Percentiles rank a stretch among this genome's conserved stretches.
Conservation (phyloP, 2,888 invertebrate genomes). For the Macaria notata region DNA sequence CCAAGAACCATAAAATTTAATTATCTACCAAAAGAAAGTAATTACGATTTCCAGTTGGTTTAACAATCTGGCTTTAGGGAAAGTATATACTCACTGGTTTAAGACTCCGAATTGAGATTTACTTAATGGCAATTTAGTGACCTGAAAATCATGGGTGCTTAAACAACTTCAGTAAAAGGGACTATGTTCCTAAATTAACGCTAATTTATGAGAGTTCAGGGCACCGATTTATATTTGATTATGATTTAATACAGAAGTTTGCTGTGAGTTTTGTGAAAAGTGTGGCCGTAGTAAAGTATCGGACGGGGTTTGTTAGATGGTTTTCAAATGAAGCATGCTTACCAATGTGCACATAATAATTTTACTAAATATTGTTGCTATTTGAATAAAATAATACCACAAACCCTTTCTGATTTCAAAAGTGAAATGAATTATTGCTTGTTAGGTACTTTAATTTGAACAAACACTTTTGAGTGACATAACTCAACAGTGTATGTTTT, state of each 20-base stretch:
- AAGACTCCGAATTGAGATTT: conserved; percentile 7
- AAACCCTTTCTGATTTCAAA: too few relatives aligned
- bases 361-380: too few relatives aligned
- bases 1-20: conserved; percentile 7
- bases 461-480: too few relatives aligned
- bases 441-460: too few relatives aligned
- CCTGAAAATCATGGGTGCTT: conserved; percentile 12
- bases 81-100: conserved; percentile 3
- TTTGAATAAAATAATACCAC: too few relatives aligned
- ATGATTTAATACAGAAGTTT: background rate
- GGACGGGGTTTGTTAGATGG: too few relatives aligned
- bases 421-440: too few relatives aligned
- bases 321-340: too few relatives aligned
- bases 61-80: conserved; percentile 7
- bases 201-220: conserved; percentile 5
- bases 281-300: too few relatives aligned
- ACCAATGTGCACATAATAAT: too few relatives aligned
- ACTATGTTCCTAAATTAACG: conserved; percentile 4
- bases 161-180: conserved; percentile 9
- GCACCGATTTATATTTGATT: background rate
- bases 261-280: too few relatives aligned
- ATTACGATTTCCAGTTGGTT: conserved; percentile 19
- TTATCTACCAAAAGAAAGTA: conserved; percentile 18
- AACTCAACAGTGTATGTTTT: too few relatives aligned
- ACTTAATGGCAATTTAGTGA: conserved; percentile 10